Percentiles rank a stretch among this genome's conserved stretches.
phyloP scores from a whole-genome alignment of 2,888 invertebrate species.

The Tinea trinotella region DNA sequence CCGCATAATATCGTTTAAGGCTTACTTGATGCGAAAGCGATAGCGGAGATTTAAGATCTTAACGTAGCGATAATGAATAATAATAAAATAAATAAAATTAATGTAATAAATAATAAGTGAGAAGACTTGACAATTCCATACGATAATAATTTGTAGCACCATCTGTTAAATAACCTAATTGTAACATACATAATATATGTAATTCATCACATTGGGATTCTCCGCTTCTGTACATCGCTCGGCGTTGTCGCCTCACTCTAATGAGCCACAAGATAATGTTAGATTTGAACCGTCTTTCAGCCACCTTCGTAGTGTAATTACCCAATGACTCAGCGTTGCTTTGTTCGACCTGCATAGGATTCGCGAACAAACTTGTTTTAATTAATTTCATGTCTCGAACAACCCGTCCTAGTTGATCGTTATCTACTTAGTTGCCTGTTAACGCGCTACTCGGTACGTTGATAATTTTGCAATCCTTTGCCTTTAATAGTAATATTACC shows the following conservation, averaged over 20 bases:
- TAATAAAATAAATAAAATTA: too few relatives aligned
- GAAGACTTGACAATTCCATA: too few relatives aligned
- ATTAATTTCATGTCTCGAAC: slow-evolving; percentile 73
- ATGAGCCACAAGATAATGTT: slow-evolving; percentile 53
- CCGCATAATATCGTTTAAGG: slow-evolving; percentile 27
- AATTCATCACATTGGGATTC: not conserved
- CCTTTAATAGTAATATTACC: not conserved
- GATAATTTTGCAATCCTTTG: slow-evolving; percentile 51
- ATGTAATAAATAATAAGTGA: too few relatives aligned
- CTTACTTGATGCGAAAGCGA: slow-evolving; percentile 8
- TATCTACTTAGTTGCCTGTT: slow-evolving; percentile 71
- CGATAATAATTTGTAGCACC: too few relatives aligned
- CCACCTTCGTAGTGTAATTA: slow-evolving; percentile 49
- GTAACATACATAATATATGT: too few relatives aligned
- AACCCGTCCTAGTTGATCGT: slow-evolving; percentile 67
- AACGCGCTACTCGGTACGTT: slow-evolving; percentile 51
- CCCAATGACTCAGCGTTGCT: slow-evolving; percentile 69
- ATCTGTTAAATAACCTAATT: too few relatives aligned
- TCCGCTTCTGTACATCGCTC: slow-evolving; percentile 22
- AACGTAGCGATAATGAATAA: not conserved
- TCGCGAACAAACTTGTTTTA: slow-evolving; percentile 73
- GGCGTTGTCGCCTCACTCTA: slow-evolving; percentile 36
- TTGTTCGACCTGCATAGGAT: slow-evolving; percentile 69
- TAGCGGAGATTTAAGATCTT: slow-evolving; percentile 6
- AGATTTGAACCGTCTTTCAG: slow-evolving; percentile 54